phyloP scores from a whole-genome alignment of 1,140 invertebrate genomes.

The Drosophila melanogaster region Release_6_plus_ISO1_MT NT_033779.5:15443001-15443500 shows the following conservation, averaged over 20 bases:
- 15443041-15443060: conserved; percentile 48
- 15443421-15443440: conserved; percentile 40
- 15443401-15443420: conserved; percentile 5
- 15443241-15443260: background rate
- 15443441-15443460: conserved; percentile 31
- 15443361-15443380: too few species aligned
- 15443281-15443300: background rate
- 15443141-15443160: conserved; percentile 26
- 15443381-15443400: background rate
- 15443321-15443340: too few species aligned
- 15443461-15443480: conserved; percentile 38
- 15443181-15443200: background rate
- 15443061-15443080: conserved; percentile 44
- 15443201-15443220: conserved; percentile 8
- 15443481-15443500: conserved; percentile 75
- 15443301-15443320: background rate
- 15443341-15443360: too few species aligned
- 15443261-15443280: conserved; percentile 1
- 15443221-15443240: background rate
- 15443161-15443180: conserved; percentile 12
- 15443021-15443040: conserved; percentile 40
- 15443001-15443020: conserved; percentile 19
- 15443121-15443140: conserved; percentile 54
- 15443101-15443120: conserved; percentile 45
- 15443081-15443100: conserved; percentile 57